Evolutionary conservation across 2,113 vertebrate genomes (phyloP).

Genomic region (Proteles cristata): DNA sequence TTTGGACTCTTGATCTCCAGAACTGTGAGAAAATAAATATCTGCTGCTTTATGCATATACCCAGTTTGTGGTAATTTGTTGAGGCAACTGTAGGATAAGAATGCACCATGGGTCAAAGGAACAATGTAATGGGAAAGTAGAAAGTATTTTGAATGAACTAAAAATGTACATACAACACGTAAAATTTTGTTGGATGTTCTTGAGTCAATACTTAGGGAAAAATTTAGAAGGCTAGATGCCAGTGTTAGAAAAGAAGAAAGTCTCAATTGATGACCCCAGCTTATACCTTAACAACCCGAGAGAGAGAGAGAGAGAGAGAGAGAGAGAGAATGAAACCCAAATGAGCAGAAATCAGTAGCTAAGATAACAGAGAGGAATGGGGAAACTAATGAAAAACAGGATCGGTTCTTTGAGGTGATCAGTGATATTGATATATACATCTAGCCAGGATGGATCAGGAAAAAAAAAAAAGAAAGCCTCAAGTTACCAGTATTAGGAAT

Average conservation of each 20-base stretch:
- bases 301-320: neutral
- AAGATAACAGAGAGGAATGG: neutral
- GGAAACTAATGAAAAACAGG: conserved; percentile 9
- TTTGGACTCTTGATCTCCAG: neutral
- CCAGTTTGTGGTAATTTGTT: neutral
- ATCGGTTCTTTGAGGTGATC: neutral
- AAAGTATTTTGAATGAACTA: neutral
- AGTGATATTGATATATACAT: neutral
- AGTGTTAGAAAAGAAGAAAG: neutral
- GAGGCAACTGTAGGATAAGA: neutral
- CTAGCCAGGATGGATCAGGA: neutral
- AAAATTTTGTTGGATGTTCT: neutral
- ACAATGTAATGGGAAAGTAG: neutral
- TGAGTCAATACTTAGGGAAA: neutral
- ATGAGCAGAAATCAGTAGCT: neutral
- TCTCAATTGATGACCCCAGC: neutral
- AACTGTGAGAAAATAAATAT: neutral
- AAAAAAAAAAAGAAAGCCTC: neutral
- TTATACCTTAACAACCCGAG: neutral
- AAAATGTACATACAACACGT: neutral
- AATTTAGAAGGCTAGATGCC: neutral
- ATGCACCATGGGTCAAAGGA: neutral
- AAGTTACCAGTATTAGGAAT: neutral
- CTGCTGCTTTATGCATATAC: neutral
- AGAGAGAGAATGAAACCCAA: neutral